Percentiles rank a stretch among this genome's conserved stretches.
Evolutionary conservation across 2,113 vertebrate genomes (phyloP).

Genomic region (Cryptomyrus ogoouensis): DNA sequence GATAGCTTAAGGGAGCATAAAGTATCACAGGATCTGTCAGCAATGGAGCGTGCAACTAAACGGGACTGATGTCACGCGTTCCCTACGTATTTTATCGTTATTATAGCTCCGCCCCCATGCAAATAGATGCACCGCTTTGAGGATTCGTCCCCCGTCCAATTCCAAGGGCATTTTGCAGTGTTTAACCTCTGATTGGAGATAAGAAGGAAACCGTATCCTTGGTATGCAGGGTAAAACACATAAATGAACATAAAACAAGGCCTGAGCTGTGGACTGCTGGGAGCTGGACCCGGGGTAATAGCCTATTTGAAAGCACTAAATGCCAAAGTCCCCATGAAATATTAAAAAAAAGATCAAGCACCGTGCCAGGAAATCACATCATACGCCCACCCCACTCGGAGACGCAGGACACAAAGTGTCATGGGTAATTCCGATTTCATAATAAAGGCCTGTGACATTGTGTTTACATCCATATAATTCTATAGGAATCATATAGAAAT

Average conservation of each 20-base stretch:
- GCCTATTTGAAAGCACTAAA: not conserved
- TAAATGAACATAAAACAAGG: conserved; percentile 7
- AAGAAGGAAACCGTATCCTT: not conserved
- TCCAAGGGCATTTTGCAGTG: not conserved
- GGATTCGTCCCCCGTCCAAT: not conserved
- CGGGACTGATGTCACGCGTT: not conserved
- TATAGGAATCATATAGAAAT: not conserved
- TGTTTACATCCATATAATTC: not conserved
- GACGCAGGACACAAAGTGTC: not conserved
- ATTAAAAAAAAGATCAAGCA: conserved; percentile 9
- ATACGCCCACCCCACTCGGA: not conserved
- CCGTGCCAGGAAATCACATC: conserved; percentile 1
- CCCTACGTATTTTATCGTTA: not conserved
- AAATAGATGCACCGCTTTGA: not conserved
- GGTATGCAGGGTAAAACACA: not conserved
- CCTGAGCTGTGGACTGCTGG: not conserved
- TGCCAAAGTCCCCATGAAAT: conserved; percentile 4
- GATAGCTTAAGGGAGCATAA: not conserved
- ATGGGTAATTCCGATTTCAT: conserved; percentile 8
- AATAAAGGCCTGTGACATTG: not conserved
- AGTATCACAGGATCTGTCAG: not conserved
- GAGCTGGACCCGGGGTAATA: not conserved
- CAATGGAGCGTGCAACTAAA: not conserved
- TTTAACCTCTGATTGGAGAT: conserved; percentile 12
- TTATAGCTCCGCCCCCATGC: not conserved